Evolutionary conservation across 2,797 vertebrate genomes (phyloP).

Genomic region (Champsocephalus esox): DNA sequence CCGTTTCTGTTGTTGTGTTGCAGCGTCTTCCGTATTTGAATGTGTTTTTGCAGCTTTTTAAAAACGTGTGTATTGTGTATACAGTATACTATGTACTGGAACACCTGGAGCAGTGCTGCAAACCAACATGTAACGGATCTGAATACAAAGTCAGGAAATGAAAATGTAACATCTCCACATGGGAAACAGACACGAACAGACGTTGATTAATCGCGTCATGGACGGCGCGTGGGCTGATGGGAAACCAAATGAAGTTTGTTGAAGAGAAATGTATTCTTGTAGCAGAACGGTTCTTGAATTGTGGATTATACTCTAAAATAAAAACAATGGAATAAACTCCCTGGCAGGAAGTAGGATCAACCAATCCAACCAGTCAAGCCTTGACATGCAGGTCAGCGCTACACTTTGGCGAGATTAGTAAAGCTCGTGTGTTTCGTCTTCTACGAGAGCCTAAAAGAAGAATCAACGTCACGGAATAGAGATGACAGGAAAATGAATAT

Average conservation of each 20-base stretch:
- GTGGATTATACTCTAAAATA: not conserved
- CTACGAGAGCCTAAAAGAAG: too few species aligned
- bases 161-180: not conserved
- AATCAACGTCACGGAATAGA: not conserved
- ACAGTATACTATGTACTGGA: too few species aligned
- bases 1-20: too few species aligned
- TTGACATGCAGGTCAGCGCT: not conserved
- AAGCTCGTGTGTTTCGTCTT: too few species aligned
- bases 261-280: too few species aligned
- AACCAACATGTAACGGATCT: not conserved
- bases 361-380: not conserved
- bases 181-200: not conserved
- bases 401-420: not conserved
- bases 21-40: too few species aligned
- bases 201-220: not conserved
- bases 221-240: not conserved
- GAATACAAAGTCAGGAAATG: not conserved
- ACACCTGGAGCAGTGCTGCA: too few species aligned
- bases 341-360: not conserved
- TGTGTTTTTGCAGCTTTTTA: too few species aligned
- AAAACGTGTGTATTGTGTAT: too few species aligned
- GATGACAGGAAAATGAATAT: not conserved
- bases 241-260: not conserved
- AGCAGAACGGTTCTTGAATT: not conserved
- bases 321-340: too few species aligned